Evolutionary conservation across 1,140 invertebrate species (phyloP).

Genomic region (Anastrepha obliqua): DNA sequence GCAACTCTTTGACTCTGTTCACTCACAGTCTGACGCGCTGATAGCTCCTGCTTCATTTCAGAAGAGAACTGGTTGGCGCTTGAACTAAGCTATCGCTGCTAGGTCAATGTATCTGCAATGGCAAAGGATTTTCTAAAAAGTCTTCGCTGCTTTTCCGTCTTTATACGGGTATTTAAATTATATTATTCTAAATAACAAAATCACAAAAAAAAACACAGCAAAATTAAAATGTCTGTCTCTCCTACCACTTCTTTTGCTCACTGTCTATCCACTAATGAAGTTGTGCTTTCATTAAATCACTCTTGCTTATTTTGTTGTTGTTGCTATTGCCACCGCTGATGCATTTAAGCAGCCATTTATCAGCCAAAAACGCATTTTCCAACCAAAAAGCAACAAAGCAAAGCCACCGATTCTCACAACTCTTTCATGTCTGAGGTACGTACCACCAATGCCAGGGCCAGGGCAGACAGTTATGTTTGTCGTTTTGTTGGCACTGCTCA

Average conservation of each 20-base stretch:
- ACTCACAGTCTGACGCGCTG: too few species aligned
- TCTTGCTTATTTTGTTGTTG: background rate
- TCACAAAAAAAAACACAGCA: too few species aligned
- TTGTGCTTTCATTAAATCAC: conserved; percentile 49
- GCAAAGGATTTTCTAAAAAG: too few species aligned
- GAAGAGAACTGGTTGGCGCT: too few species aligned
- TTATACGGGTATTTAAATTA: too few species aligned
- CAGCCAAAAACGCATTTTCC: conserved; percentile 36
- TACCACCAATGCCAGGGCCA: conserved; percentile 10
- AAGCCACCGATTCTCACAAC: conserved; percentile 3
- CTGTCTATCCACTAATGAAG: background rate
- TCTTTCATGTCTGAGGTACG: background rate
- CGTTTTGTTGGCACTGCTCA: background rate
- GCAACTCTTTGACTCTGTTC: too few species aligned
- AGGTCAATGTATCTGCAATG: too few species aligned
- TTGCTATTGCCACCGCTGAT: conserved; percentile 1
- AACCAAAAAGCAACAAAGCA: conserved; percentile 41
- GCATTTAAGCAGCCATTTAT: conserved; percentile 48
- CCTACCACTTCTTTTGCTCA: background rate
- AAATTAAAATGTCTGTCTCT: background rate
- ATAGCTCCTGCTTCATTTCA: too few species aligned
- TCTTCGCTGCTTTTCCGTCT: too few species aligned
- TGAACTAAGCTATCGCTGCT: too few species aligned
- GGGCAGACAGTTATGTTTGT: conserved; percentile 25
- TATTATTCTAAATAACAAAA: too few species aligned